These are phyloP conservation scores for Himalopsyche kuldschensis DNA, from an alignment of 2,888 invertebrate species.

Conservation along the genomic window DNA sequence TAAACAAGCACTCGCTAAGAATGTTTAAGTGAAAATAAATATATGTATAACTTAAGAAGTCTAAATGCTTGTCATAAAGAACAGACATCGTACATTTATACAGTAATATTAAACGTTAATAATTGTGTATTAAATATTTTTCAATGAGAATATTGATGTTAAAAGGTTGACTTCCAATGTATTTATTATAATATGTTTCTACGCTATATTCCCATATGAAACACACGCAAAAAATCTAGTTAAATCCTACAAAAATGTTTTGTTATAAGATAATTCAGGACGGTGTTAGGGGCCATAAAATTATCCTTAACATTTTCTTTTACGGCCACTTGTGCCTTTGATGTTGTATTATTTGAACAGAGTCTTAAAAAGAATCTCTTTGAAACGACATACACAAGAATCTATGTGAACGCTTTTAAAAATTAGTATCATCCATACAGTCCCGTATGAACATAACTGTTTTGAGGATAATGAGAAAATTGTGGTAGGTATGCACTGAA, in stretches of 20 bases:
- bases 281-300: background rate
- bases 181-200: background rate
- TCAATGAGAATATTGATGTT: no score
- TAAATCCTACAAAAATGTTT: background rate
- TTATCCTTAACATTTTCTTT: background rate
- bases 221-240: background rate
- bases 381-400: background rate
- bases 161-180: background rate
- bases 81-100: no score
- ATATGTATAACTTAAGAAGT: no score
- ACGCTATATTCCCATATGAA: background rate
- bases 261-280: background rate
- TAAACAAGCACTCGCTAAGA: no score
- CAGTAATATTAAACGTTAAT: no score
- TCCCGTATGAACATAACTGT: background rate
- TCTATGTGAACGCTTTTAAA: background rate
- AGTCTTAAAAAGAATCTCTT: background rate
- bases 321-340: background rate
- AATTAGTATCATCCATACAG: background rate
- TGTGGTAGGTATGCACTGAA: no score
- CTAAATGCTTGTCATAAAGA: no score
- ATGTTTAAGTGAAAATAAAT: no score
- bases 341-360: background rate
- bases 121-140: no score
- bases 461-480: no score